phyloP scores from a whole-genome alignment of 2,113 vertebrate genomes.

The Nycticorax nycticorax region DNA sequence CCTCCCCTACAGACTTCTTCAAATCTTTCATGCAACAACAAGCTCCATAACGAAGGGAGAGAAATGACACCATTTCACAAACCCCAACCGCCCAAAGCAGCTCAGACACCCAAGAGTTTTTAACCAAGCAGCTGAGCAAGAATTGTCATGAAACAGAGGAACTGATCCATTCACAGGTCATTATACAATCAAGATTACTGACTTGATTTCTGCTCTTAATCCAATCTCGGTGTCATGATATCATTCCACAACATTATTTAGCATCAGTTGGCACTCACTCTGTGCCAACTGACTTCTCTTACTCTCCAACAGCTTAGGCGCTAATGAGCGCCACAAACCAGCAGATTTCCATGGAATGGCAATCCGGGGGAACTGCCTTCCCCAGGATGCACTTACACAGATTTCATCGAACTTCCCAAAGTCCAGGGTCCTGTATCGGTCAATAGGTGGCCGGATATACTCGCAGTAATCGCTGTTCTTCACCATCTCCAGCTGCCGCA shows the following conservation, averaged over 20 bases:
- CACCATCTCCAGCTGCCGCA: slow-evolving; percentile 90
- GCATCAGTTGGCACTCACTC: neutral
- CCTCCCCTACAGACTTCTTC: neutral
- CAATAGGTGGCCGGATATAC: slow-evolving; percentile 90
- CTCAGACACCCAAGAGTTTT: neutral
- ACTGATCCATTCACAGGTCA: neutral
- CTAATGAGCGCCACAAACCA: neutral
- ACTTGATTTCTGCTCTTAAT: neutral
- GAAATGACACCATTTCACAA: neutral
- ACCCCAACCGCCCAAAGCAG: neutral
- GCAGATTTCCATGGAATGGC: neutral
- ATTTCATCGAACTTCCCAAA: slow-evolving; percentile 94
- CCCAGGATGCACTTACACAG: slow-evolving; percentile 79
- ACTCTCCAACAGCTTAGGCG: rapidly evolving
- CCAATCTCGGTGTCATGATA: neutral
- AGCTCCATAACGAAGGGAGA: neutral
- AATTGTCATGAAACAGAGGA: neutral
- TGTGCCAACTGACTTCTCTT: neutral
- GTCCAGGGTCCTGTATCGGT: slow-evolving; percentile 89
- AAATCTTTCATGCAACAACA: neutral
- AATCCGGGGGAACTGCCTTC: rapidly evolving
- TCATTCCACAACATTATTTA: neutral
- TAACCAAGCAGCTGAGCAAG: neutral
- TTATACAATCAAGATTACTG: neutral
- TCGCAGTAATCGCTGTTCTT: slow-evolving; percentile 91